A percentile compares a stretch with the other conserved stretches of the same genome.
phyloP scores from a whole-genome alignment of 2,888 invertebrate species.

The Salticus scenicus region DNA sequence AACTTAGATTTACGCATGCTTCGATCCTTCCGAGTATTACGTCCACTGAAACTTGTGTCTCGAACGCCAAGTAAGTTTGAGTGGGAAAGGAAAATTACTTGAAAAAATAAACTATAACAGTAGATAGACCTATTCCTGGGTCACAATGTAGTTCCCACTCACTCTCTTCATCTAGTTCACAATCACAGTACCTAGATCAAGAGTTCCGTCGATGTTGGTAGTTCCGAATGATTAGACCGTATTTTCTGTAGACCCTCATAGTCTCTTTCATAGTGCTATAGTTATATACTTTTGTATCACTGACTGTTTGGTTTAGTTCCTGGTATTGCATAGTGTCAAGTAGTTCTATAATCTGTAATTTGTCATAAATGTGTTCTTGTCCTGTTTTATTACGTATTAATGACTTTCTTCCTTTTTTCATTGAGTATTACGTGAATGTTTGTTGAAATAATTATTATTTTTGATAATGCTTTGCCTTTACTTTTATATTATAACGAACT shows the following conservation, averaged over 20 bases:
- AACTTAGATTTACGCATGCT: slow-evolving; percentile 97
- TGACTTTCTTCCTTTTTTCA: too few species aligned
- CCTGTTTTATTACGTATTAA: too few species aligned
- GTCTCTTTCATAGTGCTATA: slow-evolving; percentile 24
- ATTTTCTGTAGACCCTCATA: slow-evolving; percentile 59
- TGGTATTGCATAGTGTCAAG: slow-evolving; percentile 19
- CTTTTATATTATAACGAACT: too few species aligned
- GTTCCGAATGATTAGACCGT: slow-evolving; percentile 60
- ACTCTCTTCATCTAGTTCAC: slow-evolving; percentile 49
- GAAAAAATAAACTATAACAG: background rate
- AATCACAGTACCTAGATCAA: slow-evolving; percentile 40
- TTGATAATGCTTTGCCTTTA: too few species aligned
- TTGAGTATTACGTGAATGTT: too few species aligned
- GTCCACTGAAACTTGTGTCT: slow-evolving; percentile 99
- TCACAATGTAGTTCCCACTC: slow-evolving; percentile 65
- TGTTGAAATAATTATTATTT: too few species aligned
- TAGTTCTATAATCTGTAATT: background rate
- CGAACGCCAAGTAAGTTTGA: slow-evolving; percentile 98
- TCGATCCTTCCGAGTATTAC: slow-evolving; percentile 98
- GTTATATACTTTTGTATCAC: slow-evolving; percentile 39
- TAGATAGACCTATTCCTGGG: slow-evolving; percentile 52
- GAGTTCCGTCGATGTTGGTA: slow-evolving; percentile 41
- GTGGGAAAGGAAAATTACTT: slow-evolving; percentile 16
- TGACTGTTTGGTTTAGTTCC: slow-evolving; percentile 47
- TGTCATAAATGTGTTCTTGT: too few species aligned